Base-by-base conservation (phyloP, 2,888 invertebrate species). In the Tryphoninae sp. region DNA sequence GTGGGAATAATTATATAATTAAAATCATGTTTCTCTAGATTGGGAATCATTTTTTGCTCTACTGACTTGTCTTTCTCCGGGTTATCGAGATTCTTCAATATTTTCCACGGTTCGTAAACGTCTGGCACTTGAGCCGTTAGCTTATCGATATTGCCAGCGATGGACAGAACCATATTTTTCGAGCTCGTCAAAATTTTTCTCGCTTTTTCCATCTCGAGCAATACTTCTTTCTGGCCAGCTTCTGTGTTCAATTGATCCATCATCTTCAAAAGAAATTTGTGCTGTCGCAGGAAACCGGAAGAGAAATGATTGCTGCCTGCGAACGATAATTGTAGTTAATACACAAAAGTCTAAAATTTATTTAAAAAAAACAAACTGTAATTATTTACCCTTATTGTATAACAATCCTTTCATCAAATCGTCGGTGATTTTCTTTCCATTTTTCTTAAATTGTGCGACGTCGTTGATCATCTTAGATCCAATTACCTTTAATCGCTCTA, bases 381-480 rank as follows among this genome's bases (percentile, higher is more conserved):
- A 13, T 72, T 19, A 26, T n/a, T 88, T 90, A 95, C 95, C 94
- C 90, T 93, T 92, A 40, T 91, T 92, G 88, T 94, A 96, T 61
- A 94, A 87, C 76, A 96, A 89, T 64, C 94, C 94, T 82, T 93
- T 93, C 90, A 95, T 93, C 3, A 95, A 89, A 86, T 95, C 94
- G 8, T 93, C 90, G 7, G 94, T 94, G 88, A 98, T 95, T 84
- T 94, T 94, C 87, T 94, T 93, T 2, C 97, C 98, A 80, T 95
- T 94, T 51, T 96, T 93, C 89, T 96, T 96, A 73, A 95, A 94
- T 91, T 96, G 95, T 0, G 96, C 94, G 0, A 97, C 96, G 83
- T 97, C 96, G 86, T 97, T 97, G 65, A 96, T 94, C 92, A 98
- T 94, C 91, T 97, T 96, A 82, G 95, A 95, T 0, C 96, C 96